phyloP scores from a whole-genome alignment of 2,113 vertebrate species.

The Aegithalos caudatus region DNA sequence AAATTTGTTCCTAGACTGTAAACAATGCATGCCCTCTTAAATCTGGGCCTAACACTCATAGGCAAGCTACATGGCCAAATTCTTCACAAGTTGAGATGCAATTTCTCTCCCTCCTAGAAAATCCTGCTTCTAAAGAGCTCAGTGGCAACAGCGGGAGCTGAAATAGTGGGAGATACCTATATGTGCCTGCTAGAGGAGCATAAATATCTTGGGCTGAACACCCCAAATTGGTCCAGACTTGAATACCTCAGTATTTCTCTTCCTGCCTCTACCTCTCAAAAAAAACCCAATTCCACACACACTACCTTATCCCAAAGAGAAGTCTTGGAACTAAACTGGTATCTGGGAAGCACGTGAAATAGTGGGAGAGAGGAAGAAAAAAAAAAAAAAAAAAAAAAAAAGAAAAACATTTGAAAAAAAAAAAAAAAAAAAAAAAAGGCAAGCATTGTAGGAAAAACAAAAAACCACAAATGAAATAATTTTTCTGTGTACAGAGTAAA shows the following conservation, averaged over 20 bases:
- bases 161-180: background rate
- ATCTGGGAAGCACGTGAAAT: background rate
- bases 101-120: background rate
- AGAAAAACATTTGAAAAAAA: no score
- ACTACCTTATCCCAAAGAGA: background rate
- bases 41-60: fast-evolving
- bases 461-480: background rate
- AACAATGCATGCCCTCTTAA: fast-evolving
- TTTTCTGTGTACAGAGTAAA: background rate
- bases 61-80: background rate
- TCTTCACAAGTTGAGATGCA: background rate
- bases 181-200: background rate
- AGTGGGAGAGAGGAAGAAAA: no score
- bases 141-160: background rate
- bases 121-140: background rate
- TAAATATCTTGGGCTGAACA: background rate
- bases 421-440: no score
- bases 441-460: no score
- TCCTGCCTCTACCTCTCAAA: background rate
- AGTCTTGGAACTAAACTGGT: background rate
- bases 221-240: background rate
- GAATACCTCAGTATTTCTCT: background rate
- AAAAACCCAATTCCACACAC: background rate
- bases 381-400: no score
- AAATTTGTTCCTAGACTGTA: background rate